Base-by-base conservation (phyloP, 2,888 invertebrate genomes). In the Unio pictorum region DNA sequence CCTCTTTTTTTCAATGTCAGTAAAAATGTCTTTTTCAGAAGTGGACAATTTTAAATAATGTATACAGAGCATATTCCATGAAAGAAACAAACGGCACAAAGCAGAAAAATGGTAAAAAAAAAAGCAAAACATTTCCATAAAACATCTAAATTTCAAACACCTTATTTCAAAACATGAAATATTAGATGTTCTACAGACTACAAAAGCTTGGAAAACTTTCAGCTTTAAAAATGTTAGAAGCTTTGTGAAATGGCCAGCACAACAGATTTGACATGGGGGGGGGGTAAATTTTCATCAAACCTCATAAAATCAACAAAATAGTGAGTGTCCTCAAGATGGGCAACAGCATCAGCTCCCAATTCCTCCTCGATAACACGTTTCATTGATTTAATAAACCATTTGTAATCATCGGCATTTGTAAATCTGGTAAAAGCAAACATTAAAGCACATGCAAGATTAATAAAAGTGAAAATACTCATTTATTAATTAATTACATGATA, bases 301-400 rank as follows among this genome's bases (percentile, higher is more conserved):
- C 89, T 94, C 95, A 98, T 95, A 89, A 98, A 98, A 90, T 98
- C 97, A 18, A 97, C 97, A 90, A 97, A 98, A 26, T 95, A 95
- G 54, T 95, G 95, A 84, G 75, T 76, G n/a, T 93, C 93, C 81
- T 94, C 92, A 75, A 95, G 93, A 93, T 95, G 94, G 75, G 93
- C 67, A 66, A 76, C 78, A 66, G 76, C 72, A 58, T 80, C 79
- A 64, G 89, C 89, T 8, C 87, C 86, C 57, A 97, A 90, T 75
- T 94, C 92, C 77, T 94, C 93, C 81, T 93, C 92, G 5, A 95
- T 93, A 63, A 95, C 92, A 68, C 92, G 92, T 65, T 93, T 91
- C 80, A 97, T 90, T 67, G 88, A 87, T 78, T 89, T 89, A 55
- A 78, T 81, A 77, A 89, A 90, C 90, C 90, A 90, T 68, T 74